These are phyloP conservation scores for Phoeniculus purpureus DNA, from an alignment of 2,797 vertebrate species.

Conservation along the genomic window DNA sequence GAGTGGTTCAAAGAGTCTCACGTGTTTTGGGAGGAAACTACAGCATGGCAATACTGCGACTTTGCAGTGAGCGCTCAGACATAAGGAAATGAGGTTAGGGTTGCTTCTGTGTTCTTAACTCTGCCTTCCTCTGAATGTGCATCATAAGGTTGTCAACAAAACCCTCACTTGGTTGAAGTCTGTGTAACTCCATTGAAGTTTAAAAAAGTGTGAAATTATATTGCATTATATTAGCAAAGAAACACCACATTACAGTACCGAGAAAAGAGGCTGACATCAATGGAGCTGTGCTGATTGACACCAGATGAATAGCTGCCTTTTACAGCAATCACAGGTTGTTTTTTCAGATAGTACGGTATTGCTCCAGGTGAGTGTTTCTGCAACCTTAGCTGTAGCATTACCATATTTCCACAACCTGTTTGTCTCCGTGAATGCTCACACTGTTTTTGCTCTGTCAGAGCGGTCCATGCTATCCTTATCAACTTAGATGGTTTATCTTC, in stretches of 20 bases:
- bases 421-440: neutral
- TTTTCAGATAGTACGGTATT: neutral
- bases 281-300: conserved; percentile 1
- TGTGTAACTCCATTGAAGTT: neutral
- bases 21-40: neutral
- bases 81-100: neutral
- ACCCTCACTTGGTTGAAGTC: neutral
- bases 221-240: neutral
- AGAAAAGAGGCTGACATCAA: conserved; percentile 12
- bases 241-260: neutral
- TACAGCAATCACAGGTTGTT: neutral
- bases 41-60: neutral
- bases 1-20: neutral
- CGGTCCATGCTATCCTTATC: neutral
- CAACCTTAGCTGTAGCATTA: neutral
- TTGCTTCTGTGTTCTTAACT: neutral
- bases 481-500: conserved; percentile 34
- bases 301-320: neutral
- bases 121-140: neutral
- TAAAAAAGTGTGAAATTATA: conserved; percentile 12
- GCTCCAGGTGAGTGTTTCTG: neutral
- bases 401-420: neutral
- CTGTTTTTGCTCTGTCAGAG: neutral
- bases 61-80: neutral
- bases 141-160: neutral